Conservation (phyloP, 2,888 invertebrate species). For the Callyntrura sp. region DNA sequence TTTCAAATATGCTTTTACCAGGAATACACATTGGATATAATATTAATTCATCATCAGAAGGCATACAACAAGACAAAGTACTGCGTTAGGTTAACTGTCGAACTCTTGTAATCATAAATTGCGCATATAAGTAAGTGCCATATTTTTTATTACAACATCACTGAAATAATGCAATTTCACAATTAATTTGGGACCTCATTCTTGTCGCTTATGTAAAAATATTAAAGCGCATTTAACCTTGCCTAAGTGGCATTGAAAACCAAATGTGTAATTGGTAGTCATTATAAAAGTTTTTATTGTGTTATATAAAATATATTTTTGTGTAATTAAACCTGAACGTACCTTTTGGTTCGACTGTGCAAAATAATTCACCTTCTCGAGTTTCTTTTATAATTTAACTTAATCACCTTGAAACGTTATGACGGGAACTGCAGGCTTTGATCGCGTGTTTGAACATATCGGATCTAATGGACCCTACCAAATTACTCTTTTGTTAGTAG, state of each 20-base stretch:
- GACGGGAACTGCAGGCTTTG: conserved; percentile 77
- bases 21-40: background rate
- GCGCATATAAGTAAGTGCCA: no score
- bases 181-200: background rate
- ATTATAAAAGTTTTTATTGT: no score
- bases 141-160: no score
- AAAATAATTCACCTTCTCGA: background rate
- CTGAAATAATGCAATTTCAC: background rate
- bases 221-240: no score
- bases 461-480: conserved; percentile 80
- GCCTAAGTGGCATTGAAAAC: no score
- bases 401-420: conserved; percentile 20
- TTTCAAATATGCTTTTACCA: background rate
- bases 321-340: no score
- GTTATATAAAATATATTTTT: no score
- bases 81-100: background rate
- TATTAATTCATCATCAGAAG: conserved; percentile 7
- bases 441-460: conserved; percentile 79
- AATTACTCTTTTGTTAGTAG: conserved; percentile 71
- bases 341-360: no score
- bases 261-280: no score
- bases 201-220: no score
- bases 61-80: background rate
- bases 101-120: no score
- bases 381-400: background rate